Base-by-base conservation (phyloP, 2,113 vertebrate species). In the Solea solea region DNA sequence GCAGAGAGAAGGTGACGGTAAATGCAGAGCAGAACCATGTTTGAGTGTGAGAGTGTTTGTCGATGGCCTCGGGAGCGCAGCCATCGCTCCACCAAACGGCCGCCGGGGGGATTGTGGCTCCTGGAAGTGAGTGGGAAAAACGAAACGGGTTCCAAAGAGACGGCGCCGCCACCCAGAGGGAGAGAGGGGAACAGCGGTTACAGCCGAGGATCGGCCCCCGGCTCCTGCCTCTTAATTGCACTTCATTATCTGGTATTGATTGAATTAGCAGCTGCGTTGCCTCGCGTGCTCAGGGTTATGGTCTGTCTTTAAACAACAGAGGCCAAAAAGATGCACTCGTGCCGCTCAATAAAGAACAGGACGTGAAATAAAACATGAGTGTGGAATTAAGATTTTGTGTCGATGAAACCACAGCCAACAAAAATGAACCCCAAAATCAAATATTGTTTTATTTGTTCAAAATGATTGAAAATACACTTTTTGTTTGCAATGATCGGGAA, bases 191-290 rank as follows among this genome's bases (percentile, higher is more conserved):
- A 84, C 92, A 90, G 95, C 96, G 96, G 96, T 97, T 96, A 97
- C 96, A 95, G 94, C 95, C 91, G 93, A 94, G 93, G 94, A 95
- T 94, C 93, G 92, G 94, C 94, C 94, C 94, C 94, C 94, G 95
- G 95, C 95, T 90, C 95, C 94, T 93, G 94, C 92, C 93, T 95
- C 94, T 21, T 97, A 98, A 98, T 97, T 98, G 96, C 95, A 92
- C 93, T 96, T 97, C 96, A 97, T 97, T 98, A 97, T 95, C 95
- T 97, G 94, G 93, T 95, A 96, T 97, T 97, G 96, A 98, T 98
- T 98, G 97, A 97, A 98, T 98, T 97, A 97, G 94, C 94, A 95
- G 93, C 94, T 94, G 93, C 90, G 74, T 89, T 82, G 92, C 95
- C 74, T 85, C 62, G 75, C 83, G 77, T 93, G 93, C 94, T 94